Percentiles rank a stretch among this genome's conserved stretches.
Evolutionary conservation across 2,888 invertebrate species (phyloP).

Genomic region (Gymnoscelis rufifasciata): DNA sequence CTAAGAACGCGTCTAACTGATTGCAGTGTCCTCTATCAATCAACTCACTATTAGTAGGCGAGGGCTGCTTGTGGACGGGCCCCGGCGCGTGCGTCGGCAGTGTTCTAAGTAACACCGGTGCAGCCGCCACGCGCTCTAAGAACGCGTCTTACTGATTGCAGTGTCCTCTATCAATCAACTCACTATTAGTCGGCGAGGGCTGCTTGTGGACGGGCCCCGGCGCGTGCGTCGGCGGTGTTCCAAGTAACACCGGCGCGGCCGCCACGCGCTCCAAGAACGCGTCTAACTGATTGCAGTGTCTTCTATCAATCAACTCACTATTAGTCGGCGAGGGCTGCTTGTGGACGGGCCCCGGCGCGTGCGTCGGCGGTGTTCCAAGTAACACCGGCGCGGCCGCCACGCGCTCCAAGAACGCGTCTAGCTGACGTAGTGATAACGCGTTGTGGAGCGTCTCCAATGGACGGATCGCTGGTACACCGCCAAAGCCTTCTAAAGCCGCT

Average conservation of each 20-base stretch:
- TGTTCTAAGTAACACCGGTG: no score
- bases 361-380: constrained; percentile 85
- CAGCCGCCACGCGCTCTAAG: no score
- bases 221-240: constrained; percentile 84
- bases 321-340: constrained; percentile 65
- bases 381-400: constrained; percentile 87
- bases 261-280: constrained; percentile 93
- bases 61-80: no score
- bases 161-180: no score
- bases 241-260: constrained; percentile 82
- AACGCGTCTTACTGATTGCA: no score
- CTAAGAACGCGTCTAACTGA: no score
- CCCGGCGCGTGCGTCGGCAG: no score
- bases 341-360: constrained; percentile 73
- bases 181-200: no score
- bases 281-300: constrained; percentile 95
- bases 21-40: no score
- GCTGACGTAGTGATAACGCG: constrained; percentile 93
- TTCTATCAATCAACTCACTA: no score
- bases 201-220: no score
- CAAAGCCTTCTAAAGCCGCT: constrained; percentile 89
- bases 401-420: constrained; percentile 93
- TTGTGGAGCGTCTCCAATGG: constrained; percentile 99
- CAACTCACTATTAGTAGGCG: no score
- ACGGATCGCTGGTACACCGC: constrained; percentile 96